A percentile compares a stretch with the other conserved stretches of the same genome.
Evolutionary conservation across 2,113 vertebrate genomes (phyloP).

Genomic region (Apaloderma vittatum): DNA sequence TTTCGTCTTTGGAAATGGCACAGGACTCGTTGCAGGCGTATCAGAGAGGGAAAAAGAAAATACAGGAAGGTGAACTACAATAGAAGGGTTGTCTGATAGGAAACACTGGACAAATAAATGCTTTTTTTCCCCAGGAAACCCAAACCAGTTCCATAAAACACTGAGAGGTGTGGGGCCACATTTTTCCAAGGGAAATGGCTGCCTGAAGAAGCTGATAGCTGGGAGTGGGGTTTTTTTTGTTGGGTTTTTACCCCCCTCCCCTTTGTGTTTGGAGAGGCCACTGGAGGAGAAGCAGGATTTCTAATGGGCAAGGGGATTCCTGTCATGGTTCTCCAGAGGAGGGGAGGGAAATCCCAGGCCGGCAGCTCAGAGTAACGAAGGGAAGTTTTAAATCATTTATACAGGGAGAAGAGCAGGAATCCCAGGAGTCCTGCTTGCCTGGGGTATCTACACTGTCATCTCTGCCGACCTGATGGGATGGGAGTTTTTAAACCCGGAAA

Average conservation of each 20-base stretch:
- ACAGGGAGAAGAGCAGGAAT: not conserved
- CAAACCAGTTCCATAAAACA: not conserved
- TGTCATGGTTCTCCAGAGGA: not conserved
- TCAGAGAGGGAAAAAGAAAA: not conserved
- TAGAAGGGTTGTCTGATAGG: constrained; percentile 50
- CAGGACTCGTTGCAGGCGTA: not conserved
- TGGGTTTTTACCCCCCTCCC: fast-evolving
- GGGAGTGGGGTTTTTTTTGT: not conserved
- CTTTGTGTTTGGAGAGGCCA: constrained; percentile 15
- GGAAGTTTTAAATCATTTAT: not conserved
- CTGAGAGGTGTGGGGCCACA: not conserved
- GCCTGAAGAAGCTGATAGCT: constrained; percentile 42
- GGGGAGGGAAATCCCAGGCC: constrained; percentile 5
- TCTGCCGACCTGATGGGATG: not conserved
- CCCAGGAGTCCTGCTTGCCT: not conserved
- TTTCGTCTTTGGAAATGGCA: not conserved
- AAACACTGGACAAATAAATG: constrained; percentile 27
- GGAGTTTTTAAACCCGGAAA: not conserved
- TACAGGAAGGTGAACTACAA: constrained; percentile 63
- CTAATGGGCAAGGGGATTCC: not conserved
- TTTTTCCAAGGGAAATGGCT: constrained; percentile 58
- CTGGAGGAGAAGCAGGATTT: not conserved
- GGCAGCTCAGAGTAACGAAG: not conserved
- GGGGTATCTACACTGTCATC: not conserved
- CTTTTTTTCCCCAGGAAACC: constrained; percentile 56